A percentile compares a stretch with the other conserved stretches of the same genome.
phyloP scores from a whole-genome alignment of 2,888 invertebrate species.

The Acanthosoma haemorrhoidale region DNA sequence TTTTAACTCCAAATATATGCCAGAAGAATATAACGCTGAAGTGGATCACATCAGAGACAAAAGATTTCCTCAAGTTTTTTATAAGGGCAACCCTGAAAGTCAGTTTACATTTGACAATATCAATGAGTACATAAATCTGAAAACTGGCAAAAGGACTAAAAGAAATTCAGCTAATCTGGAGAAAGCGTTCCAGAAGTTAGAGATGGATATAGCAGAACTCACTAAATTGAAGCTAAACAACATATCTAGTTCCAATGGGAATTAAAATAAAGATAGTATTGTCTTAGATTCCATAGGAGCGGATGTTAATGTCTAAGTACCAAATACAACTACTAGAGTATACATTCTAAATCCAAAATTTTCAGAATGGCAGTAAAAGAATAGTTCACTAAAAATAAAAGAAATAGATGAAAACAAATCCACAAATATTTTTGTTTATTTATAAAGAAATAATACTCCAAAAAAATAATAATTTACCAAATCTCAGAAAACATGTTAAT shows the following conservation, averaged over 20 bases:
- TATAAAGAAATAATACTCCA: no score
- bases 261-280: not conserved
- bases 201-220: not conserved
- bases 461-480: no score
- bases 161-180: not conserved
- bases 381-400: no score
- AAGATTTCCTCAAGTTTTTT: not conserved
- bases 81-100: not conserved
- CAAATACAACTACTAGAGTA: no score
- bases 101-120: slow-evolving; percentile 8
- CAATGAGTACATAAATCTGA: not conserved
- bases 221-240: not conserved
- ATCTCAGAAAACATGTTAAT: no score
- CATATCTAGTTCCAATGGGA: not conserved
- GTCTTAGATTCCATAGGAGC: not conserved
- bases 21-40: not conserved
- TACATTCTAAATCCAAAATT: no score
- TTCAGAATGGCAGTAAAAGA: no score
- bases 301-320: not conserved
- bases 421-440: no score
- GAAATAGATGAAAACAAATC: no score
- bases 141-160: not conserved
- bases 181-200: not conserved
- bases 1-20: not conserved
- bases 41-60: not conserved